Conservation (phyloP, 1,140 invertebrate species). For the Drosophila tsacasi region DNA sequence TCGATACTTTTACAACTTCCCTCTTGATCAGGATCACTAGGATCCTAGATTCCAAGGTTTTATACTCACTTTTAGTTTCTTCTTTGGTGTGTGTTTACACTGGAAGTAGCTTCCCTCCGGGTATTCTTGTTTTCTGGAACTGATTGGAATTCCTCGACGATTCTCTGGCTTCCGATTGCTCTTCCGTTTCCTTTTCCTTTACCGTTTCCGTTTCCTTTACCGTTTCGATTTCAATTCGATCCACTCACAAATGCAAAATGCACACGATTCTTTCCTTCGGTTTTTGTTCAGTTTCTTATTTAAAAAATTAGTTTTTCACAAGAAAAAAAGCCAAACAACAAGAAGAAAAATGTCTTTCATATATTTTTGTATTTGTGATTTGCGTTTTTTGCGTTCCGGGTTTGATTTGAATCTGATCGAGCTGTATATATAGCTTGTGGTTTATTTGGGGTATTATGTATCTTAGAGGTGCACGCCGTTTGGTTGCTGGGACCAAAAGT, state of each 20-base stretch:
- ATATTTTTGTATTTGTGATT: not conserved
- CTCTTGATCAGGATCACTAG: not conserved
- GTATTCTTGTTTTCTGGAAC: not conserved
- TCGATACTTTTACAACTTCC: not conserved
- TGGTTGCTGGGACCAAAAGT: conserved; percentile 79
- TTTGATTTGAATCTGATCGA: conserved; percentile 31
- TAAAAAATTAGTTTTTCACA: not conserved
- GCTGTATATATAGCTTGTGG: conserved; percentile 9
- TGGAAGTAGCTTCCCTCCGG: not conserved
- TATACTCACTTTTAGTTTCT: conserved; percentile 19
- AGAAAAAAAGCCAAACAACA: conserved; percentile 27
- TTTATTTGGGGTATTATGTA: conserved; percentile 12
- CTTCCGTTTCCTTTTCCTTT: not conserved
- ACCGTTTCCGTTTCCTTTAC: not conserved
- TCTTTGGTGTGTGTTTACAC: not conserved
- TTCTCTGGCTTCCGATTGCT: not conserved
- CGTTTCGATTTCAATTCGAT: conserved; percentile 16
- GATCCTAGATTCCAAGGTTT: no score
- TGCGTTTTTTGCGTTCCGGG: conserved; percentile 19
- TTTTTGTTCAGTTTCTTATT: not conserved
- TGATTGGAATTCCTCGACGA: conserved; percentile 25
- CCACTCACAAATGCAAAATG: conserved; percentile 46
- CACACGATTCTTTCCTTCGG: conserved; percentile 10
- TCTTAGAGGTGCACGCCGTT: conserved; percentile 61
- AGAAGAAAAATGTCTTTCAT: conserved; percentile 22